Percentiles rank a stretch among this genome's conserved stretches.
Evolutionary conservation across 2,797 vertebrate species (phyloP).

Genomic region (Macropus fuliginosus): DNA sequence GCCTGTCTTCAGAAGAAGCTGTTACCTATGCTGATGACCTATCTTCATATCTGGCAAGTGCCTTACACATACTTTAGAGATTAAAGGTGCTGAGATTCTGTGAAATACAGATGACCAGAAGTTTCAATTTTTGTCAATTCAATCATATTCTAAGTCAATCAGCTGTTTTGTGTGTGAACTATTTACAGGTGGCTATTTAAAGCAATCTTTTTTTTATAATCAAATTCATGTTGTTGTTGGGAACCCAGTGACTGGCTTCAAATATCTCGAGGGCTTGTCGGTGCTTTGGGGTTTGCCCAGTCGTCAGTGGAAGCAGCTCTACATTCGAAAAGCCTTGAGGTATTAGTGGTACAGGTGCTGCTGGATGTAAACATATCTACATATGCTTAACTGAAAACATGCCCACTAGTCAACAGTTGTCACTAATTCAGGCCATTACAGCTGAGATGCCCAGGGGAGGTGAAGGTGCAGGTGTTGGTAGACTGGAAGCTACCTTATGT

Average conservation of each 20-base stretch:
- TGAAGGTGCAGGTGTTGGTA: not conserved
- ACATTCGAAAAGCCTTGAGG: not conserved
- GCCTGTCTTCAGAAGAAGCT: not conserved
- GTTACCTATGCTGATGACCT: not conserved
- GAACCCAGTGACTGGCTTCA: not conserved
- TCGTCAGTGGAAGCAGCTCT: not conserved
- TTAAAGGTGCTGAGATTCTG: not conserved
- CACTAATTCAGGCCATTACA: not conserved
- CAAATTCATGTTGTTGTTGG: not conserved
- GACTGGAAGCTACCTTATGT: not conserved
- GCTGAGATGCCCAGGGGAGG: not conserved
- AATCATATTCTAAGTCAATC: not conserved
- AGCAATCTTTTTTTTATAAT: not conserved
- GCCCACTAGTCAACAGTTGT: not conserved
- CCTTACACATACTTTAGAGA: constrained; percentile 4
- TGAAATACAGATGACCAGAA: not conserved
- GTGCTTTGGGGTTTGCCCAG: not conserved
- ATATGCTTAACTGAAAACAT: not conserved
- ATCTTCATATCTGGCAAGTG: not conserved
- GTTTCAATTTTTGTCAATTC: not conserved
- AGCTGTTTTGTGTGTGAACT: not conserved
- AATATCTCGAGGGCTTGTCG: not conserved
- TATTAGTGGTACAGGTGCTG: not conserved
- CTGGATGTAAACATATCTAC: not conserved
- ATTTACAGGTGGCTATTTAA: not conserved